Base-by-base conservation (phyloP, 2,888 invertebrate species). In the Chrysotoxum bicinctum region DNA sequence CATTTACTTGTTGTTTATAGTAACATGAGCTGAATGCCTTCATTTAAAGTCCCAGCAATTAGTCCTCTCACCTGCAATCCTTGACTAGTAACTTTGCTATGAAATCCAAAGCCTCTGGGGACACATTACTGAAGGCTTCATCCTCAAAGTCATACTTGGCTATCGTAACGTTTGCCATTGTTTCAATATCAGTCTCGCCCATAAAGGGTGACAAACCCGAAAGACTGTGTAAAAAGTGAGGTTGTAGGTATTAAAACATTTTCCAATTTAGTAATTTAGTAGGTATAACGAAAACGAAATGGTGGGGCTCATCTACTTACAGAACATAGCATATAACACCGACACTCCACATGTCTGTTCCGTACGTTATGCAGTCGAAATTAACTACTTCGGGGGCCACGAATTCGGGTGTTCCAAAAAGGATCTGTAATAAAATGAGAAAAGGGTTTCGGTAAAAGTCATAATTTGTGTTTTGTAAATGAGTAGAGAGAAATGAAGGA, bases 341-440 rank as follows among this genome's bases (percentile, higher is more conserved):
- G 26, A 99, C 96, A 70, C 98, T 98, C 99, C 99, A 99, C 98
- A 99, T 98, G 90, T 99, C 99, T 0, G 99, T 98, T 9, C 97
- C 96, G 90, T 96, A 98, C 75, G 97, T 97, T 89, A 99, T 98
- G 90, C 96, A 96, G 91, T 99, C 99, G 92, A 99, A 99, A 93
- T 99, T 99, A 48, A 99, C 98, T 30, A 99, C 98, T 94, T 99
- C 99, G 0, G 99, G 99, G 0, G 99, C 98, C 64, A 99, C 98
- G 91, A 99, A 99, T 93, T 99, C 99, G 0, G 99, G 99, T 0
- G 99, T 99, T 1, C 99, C 99, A 90, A 98, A 99, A 69, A 99
- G 93, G 4, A 99, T 98, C 92, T 92, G 82, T 21, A 74, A 56
- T 32, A 32, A 58, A 68, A 54, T 14, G 8, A 45, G 14, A 35